Conservation (phyloP, 2,113 vertebrate genomes). For the Brienomyrus brachyistius region DNA sequence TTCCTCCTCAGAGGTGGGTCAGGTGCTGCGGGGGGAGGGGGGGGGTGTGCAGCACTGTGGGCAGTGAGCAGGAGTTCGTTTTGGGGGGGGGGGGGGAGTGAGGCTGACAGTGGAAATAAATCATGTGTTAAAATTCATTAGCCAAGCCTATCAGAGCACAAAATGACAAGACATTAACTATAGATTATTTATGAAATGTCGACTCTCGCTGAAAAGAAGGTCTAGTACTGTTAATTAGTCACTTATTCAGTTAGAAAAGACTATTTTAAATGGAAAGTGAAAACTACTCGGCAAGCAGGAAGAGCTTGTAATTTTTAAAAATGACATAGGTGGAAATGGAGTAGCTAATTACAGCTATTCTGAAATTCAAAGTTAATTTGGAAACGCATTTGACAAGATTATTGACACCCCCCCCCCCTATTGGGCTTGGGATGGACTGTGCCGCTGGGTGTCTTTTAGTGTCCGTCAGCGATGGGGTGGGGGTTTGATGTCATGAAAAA, state of each 20-base stretch:
- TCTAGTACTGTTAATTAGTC: slow-evolving; percentile 46
- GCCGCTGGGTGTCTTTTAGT: background rate
- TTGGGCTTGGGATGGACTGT: background rate
- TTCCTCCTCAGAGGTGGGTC: background rate
- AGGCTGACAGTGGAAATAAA: slow-evolving; percentile 22
- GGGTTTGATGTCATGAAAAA: slow-evolving; percentile 16
- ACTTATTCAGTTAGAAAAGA: slow-evolving; percentile 49
- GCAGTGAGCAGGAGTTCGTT: background rate
- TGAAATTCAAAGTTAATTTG: slow-evolving; percentile 40
- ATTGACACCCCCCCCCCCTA: slow-evolving; percentile 28
- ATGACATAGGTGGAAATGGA: slow-evolving; percentile 41
- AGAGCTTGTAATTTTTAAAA: slow-evolving; percentile 35
- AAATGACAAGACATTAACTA: slow-evolving; percentile 42
- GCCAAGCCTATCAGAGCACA: slow-evolving; percentile 35
- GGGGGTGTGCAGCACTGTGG: background rate
- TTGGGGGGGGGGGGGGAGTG: background rate
- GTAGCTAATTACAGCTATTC: slow-evolving; percentile 38
- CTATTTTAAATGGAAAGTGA: slow-evolving; percentile 32
- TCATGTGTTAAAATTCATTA: slow-evolving; percentile 38
- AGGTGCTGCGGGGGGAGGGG: background rate
- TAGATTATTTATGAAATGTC: slow-evolving; percentile 44
- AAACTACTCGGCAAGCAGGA: slow-evolving; percentile 29
- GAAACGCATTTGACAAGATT: slow-evolving; percentile 39
- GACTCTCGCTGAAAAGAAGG: slow-evolving; percentile 28
- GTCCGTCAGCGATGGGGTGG: slow-evolving; percentile 1